Base-by-base conservation (phyloP, 1,140 invertebrate species). In the Drosophila elegans region DNA sequence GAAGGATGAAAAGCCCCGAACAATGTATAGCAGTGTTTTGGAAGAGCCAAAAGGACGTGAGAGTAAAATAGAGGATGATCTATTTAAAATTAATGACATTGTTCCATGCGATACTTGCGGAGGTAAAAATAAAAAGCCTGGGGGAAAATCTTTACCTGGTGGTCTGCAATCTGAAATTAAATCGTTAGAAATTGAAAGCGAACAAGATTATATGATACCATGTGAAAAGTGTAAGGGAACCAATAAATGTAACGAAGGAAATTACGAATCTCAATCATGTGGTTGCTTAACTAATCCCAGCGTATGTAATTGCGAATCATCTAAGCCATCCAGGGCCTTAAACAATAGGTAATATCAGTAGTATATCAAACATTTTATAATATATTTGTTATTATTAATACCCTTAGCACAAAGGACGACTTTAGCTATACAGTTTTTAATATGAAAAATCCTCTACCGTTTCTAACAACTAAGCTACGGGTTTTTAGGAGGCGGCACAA, bases 401-500 rank as follows among this genome's bases (percentile, higher is more conserved):
- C 29, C 4, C 7, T 32, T 32, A 32, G 79, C 12, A 10, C 41
- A 7, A 38, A 7, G 16, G 49, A 25, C 4, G 42, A 13, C 4
- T 13, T 12, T 25, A n/a, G 12, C 39, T 77, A 73, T 51, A 56
- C 68, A 0, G 39, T 64, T 1, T 80, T 66, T 5, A 80, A 74
- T 13, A 61, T 84, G 9, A 79, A 60, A 4, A 16, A 6, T 63
- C 61, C 72, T 0, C 12, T 73, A 12, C 73, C 81, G 7, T 77
- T 57, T 52, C 34, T 84, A n/a, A 16, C 55, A n/a, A 83, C 77
- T 12, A 73, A 62, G 4, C 41, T 84, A 3, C 42, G 74, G 13
- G 39, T 84, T 38, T 84, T 74, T 36, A 60, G 63, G 45, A 84
- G 72, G 11, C 60, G 81, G 0, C 68, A 60, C 6, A 74, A 66